These are phyloP conservation scores for Bugula neritina DNA, from an alignment of 2,888 invertebrate species.

Conservation along the genomic window DNA sequence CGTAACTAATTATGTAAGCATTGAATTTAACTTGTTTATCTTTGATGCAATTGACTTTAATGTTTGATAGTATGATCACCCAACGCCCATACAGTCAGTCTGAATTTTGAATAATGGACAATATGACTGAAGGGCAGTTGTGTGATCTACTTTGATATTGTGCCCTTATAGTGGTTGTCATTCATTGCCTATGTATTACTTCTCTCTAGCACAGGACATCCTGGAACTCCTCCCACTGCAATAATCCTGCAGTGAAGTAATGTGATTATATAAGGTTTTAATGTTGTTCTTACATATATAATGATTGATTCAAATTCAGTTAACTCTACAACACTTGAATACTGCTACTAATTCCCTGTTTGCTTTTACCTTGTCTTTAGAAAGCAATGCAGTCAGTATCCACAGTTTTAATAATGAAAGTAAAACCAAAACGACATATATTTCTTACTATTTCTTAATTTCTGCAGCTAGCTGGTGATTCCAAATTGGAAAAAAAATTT, in stretches of 20 bases:
- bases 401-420: too few species aligned
- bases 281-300: constrained; percentile 26
- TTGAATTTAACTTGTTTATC: too few species aligned
- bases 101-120: too few species aligned
- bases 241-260: constrained; percentile 21
- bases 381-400: constrained; percentile 26
- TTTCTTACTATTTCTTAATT: too few species aligned
- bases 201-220: constrained; percentile 19
- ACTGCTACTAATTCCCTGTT: constrained; percentile 27
- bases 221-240: constrained; percentile 21
- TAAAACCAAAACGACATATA: too few species aligned
- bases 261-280: constrained; percentile 26
- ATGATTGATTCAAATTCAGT: constrained; percentile 25
- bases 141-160: constrained; percentile 14
- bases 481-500: too few species aligned
- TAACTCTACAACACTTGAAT: constrained; percentile 27
- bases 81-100: too few species aligned
- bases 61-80: too few species aligned
- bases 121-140: not conserved
- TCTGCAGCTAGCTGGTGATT: too few species aligned
- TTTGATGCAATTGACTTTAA: too few species aligned
- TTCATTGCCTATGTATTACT: constrained; percentile 24
- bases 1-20: too few species aligned
- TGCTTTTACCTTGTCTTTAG: constrained; percentile 25
- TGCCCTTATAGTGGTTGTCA: constrained; percentile 12